Percentiles rank a stretch among this genome's conserved stretches.
Evolutionary conservation across 2,113 vertebrate species (phyloP).

Genomic region (Fukomys damarensis): DNA sequence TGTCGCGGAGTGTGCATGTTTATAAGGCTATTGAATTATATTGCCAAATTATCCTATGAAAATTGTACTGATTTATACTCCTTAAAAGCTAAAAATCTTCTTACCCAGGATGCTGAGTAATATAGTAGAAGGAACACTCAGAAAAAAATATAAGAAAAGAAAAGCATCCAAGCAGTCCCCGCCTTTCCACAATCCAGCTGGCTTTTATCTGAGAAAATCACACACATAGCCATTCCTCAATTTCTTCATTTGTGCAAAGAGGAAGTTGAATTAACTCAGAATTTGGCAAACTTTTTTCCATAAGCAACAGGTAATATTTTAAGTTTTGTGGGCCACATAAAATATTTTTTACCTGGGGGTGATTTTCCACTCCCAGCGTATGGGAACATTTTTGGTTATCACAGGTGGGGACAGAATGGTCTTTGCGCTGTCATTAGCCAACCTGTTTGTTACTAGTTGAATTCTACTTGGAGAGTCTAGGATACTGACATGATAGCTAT

Average conservation of each 20-base stretch:
- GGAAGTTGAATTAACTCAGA: neutral
- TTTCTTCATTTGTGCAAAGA: neutral
- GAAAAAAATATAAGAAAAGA: neutral
- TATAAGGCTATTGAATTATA: constrained; percentile 67
- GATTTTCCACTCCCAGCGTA: neutral
- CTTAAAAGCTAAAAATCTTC: constrained; percentile 49
- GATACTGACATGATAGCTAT: accelerated
- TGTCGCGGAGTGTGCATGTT: constrained; percentile 28
- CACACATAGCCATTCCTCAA: accelerated
- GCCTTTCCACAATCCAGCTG: neutral
- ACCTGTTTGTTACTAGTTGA: neutral
- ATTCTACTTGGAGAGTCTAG: neutral
- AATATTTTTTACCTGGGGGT: neutral
- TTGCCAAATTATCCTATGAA: constrained; percentile 54
- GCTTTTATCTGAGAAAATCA: neutral
- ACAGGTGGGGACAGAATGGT: accelerated
- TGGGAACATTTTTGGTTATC: neutral
- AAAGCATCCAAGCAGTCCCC: neutral
- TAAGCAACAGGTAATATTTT: neutral
- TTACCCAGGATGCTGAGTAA: constrained; percentile 18
- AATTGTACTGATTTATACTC: constrained; percentile 56
- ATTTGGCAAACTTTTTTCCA: neutral
- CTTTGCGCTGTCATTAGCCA: neutral
- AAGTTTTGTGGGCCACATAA: neutral
- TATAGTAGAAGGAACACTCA: neutral